Evolutionary conservation across 2,113 vertebrate species (phyloP), one percentile per base, ranked within the genome.

Genomic region (Alethe castanea): DNA sequence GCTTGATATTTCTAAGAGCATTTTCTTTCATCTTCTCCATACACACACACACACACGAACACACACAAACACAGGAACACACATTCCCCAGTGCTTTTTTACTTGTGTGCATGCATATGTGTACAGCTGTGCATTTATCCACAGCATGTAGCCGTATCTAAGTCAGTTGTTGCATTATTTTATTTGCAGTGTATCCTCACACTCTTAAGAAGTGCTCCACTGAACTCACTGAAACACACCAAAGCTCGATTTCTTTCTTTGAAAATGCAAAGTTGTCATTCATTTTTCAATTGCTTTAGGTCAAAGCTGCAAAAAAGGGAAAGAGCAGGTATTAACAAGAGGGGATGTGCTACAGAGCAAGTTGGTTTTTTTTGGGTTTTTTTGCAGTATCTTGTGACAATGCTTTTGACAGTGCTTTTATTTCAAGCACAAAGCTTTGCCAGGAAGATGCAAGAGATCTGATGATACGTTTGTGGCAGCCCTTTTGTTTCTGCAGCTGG

Each of bases 341-440:
- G 52, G 64, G 86, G 87, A 84, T 0, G 13, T 81, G 54, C 87
- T 80, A 29, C 76, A 85, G 92, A 92, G 56, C 36, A 67, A 95
- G 80, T 12, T 26, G 23, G 14, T 25, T 45, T 45, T 50, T 25
- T 42, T 12, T 19, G 44, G 14, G 7, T 25, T 62, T 81, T 80
- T 92, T 86, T 86, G 23, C 72, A 71, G 45, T 88, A 54, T 94
- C 73, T 88, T 93, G 69, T 40, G 44, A 88, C 44, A 80, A 36
- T 59, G 78, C 69, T 94, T 90, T 93, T 25, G 23, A 25, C n/a
- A 52, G 62, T 52, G 45, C 59, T 86, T 78, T 95, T 96, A 85
- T 95, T 95, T 91, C 73, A 78, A 87, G 54, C 62, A 95, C 86
- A 92, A 95, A 95, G 73, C 44, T 33, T 73, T 85, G 56, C 77